Conservation (phyloP, 2,113 vertebrate species). For the Danionella cerebrum region DNA sequence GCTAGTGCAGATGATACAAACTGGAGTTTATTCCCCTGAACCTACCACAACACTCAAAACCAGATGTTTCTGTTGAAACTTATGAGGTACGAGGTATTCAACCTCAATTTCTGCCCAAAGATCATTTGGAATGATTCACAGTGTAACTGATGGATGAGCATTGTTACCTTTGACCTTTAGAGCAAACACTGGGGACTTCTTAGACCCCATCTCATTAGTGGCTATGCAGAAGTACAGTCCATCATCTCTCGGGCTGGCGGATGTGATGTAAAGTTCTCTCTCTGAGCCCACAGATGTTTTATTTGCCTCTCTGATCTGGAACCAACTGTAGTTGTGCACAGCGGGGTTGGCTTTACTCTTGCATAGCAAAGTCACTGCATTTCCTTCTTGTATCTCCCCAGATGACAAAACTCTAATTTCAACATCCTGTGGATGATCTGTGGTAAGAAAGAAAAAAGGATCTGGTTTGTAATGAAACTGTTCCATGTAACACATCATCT, state of each 20-base stretch:
- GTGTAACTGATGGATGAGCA: no score
- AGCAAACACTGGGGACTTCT: background rate
- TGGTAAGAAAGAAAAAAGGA: background rate
- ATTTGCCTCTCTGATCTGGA: background rate
- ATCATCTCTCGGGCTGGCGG: background rate
- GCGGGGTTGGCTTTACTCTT: conserved; percentile 11
- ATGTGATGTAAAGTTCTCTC: background rate
- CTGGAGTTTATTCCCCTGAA: no score
- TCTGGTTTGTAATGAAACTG: background rate
- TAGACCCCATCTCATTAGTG: background rate
- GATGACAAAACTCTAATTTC: background rate
- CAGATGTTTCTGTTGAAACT: no score
- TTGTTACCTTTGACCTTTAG: conserved; percentile 3
- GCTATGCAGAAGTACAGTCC: conserved; percentile 16
- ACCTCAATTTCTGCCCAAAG: no score
- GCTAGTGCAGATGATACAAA: no score
- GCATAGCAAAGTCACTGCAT: background rate
- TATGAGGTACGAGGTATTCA: no score
- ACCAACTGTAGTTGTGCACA: conserved; percentile 2
- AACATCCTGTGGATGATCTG: conserved; percentile 7
- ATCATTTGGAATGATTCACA: no score
- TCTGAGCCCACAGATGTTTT: background rate
- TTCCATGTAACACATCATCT: background rate
- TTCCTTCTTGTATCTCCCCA: background rate
- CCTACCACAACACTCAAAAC: no score